Evolutionary conservation across 2,888 invertebrate genomes (phyloP).

Genomic region (Coleophora deauratella): DNA sequence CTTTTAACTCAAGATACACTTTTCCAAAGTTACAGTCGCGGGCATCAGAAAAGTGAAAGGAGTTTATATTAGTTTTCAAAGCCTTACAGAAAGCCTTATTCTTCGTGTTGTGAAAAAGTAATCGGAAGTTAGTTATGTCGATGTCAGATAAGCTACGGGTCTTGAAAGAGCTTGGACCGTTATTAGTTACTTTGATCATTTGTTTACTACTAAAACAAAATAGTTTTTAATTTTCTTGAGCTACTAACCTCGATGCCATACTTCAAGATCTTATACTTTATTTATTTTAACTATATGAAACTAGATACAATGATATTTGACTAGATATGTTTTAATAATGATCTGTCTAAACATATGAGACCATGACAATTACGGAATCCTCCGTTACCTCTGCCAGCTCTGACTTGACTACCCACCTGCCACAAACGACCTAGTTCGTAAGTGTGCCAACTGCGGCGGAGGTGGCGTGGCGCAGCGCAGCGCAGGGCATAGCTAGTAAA

Average conservation of each 20-base stretch:
- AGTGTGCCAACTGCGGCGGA: conserved; percentile 27
- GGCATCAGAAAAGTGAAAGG: background rate
- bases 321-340: no score
- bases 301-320: no score
- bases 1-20: background rate
- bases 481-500: no score
- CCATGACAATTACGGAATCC: background rate
- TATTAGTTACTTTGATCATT: no score
- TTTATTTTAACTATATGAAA: no score
- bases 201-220: no score
- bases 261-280: no score
- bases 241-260: no score
- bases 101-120: background rate
- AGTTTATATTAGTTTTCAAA: background rate
- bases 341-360: background rate
- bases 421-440: conserved; percentile 26
- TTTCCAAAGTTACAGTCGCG: background rate
- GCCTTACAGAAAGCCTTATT: background rate
- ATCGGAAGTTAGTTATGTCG: background rate
- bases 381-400: no score
- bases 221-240: no score
- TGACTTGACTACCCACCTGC: conserved; percentile 9
- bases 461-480: conserved; percentile 2
- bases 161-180: no score
- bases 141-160: no score